phyloP scores from a whole-genome alignment of 2,797 vertebrate species.

The Tapirus indicus region DNA sequence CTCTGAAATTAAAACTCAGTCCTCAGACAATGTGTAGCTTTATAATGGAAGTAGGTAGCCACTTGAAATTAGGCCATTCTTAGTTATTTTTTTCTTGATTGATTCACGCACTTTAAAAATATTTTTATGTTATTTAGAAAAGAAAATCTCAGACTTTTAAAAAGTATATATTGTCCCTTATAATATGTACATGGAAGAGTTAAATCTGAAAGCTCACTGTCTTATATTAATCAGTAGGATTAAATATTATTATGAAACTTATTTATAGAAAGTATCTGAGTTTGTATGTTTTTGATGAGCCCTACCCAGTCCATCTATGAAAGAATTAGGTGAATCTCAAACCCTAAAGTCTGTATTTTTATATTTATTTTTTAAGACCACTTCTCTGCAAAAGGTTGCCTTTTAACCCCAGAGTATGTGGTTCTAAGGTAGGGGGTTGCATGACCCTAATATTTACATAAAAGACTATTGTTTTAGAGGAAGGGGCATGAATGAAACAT shows the following conservation, averaged over 20 bases:
- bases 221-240: constrained; percentile 37
- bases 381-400: constrained; percentile 52
- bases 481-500: background rate
- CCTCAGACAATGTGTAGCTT: constrained; percentile 53
- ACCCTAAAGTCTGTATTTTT: constrained; percentile 54
- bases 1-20: constrained; percentile 1
- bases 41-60: constrained; percentile 23
- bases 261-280: constrained; percentile 20
- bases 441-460: background rate
- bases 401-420: constrained; percentile 20
- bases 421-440: constrained; percentile 33
- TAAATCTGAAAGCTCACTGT: constrained; percentile 28
- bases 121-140: constrained; percentile 67
- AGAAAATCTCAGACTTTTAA: constrained; percentile 53
- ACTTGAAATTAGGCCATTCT: constrained; percentile 26
- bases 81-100: constrained; percentile 27
- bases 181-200: constrained; percentile 40
- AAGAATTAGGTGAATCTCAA: constrained; percentile 45
- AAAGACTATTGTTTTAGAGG: background rate
- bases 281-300: constrained; percentile 37
- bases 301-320: constrained; percentile 6
- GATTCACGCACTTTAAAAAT: constrained; percentile 73
- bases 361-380: constrained; percentile 45
- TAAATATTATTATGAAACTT: constrained; percentile 54
- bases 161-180: constrained; percentile 32